phyloP scores from a whole-genome alignment of 2,888 invertebrate species.

The Eupithecia abbreviata region DNA sequence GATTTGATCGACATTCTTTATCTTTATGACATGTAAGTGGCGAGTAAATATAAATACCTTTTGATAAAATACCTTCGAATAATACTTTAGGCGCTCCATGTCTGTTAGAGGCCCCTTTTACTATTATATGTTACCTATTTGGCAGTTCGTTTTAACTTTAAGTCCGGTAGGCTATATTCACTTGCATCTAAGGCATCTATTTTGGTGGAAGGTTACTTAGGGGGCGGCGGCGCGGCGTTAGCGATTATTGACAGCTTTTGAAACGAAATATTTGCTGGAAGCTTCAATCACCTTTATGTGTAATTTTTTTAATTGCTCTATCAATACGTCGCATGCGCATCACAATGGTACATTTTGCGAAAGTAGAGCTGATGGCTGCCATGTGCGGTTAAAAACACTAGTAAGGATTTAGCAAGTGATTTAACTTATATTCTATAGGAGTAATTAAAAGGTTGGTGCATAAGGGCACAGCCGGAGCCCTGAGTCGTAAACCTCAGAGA shows the following conservation, averaged over 20 bases:
- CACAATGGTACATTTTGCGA: neutral
- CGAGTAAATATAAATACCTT: neutral
- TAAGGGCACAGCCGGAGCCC: neutral
- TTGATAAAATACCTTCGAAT: neutral
- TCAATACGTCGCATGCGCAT: neutral
- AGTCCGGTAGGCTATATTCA: neutral
- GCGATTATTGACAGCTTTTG: neutral
- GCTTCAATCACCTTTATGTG: neutral
- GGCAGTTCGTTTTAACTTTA: neutral
- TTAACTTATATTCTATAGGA: neutral
- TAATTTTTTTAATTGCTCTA: neutral
- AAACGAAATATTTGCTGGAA: neutral
- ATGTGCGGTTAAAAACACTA: neutral
- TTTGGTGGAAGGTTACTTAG: neutral
- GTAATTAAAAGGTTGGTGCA: slow-evolving; percentile 7
- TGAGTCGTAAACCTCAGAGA: neutral
- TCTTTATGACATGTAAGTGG: neutral
- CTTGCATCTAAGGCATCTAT: neutral
- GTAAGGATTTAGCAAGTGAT: neutral
- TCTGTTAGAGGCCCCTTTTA: neutral
- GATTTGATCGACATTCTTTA: slow-evolving; percentile 3
- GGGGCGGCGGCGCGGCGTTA: neutral
- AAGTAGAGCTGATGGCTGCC: neutral
- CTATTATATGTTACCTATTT: neutral
- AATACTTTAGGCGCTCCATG: neutral